Percentiles rank a stretch among this genome's conserved stretches.
These are phyloP conservation scores for cattle (Bos taurus) DNA, from an alignment of 2,113 vertebrate genomes.

Conservation along the genomic window ARS-UCD2.0 NC_037357.1:80895001-80895500, in stretches of 20 bases:
- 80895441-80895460: background rate
- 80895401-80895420: background rate
- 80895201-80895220: background rate
- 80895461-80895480: background rate
- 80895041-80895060: background rate
- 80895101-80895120: background rate
- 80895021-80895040: background rate
- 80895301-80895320: background rate
- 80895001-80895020: background rate
- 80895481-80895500: slow-evolving; percentile 5
- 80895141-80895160: background rate
- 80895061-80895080: background rate
- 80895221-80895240: background rate
- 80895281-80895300: background rate
- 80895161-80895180: background rate
- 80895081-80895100: slow-evolving; percentile 12
- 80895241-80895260: background rate
- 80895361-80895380: background rate
- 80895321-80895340: background rate
- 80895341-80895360: background rate
- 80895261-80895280: background rate
- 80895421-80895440: background rate
- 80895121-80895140: background rate
- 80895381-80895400: background rate
- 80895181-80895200: background rate